These are phyloP conservation scores for Caenorhabditis zanzibari DNA, from an alignment of 2,888 invertebrate genomes.

Conservation along the genomic window DNA sequence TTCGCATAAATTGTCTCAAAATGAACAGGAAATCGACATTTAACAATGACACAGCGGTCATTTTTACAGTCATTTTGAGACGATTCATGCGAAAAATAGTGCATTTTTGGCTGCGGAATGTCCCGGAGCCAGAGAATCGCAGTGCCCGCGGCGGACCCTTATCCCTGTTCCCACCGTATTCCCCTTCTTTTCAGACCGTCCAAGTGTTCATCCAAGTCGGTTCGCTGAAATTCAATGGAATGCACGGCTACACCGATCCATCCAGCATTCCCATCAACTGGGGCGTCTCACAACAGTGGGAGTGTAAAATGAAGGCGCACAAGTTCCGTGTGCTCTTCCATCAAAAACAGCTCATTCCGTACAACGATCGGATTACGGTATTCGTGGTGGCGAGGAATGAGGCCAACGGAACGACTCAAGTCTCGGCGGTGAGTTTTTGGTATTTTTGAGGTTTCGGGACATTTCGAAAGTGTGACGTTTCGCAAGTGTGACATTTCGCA, in stretches of 20 bases:
- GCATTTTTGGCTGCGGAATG: too few species aligned
- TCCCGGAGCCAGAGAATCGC: too few species aligned
- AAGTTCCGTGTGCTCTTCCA: slow-evolving; percentile 52
- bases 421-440: slow-evolving; percentile 24
- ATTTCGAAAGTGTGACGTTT: too few species aligned
- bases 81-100: too few species aligned
- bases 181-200: slow-evolving; percentile 17
- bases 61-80: too few species aligned
- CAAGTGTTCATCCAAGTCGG: slow-evolving; percentile 49
- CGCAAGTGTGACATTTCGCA: too few species aligned
- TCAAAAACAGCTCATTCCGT: slow-evolving; percentile 17
- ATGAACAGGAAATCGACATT: too few species aligned
- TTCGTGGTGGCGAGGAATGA: slow-evolving; percentile 11
- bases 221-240: slow-evolving; percentile 32
- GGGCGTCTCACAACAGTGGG: slow-evolving; percentile 32
- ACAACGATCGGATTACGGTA: slow-evolving; percentile 16
- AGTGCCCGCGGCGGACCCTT: too few species aligned
- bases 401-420: background rate
- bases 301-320: slow-evolving; percentile 28
- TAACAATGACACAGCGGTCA: too few species aligned
- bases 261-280: slow-evolving; percentile 8
- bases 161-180: too few species aligned
- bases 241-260: background rate
- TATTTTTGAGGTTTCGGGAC: too few species aligned
- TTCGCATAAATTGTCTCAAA: too few species aligned